These are phyloP conservation scores for Neolamprologus tretocephalus DNA, from an alignment of 2,113 vertebrate genomes.

Conservation along the genomic window DNA sequence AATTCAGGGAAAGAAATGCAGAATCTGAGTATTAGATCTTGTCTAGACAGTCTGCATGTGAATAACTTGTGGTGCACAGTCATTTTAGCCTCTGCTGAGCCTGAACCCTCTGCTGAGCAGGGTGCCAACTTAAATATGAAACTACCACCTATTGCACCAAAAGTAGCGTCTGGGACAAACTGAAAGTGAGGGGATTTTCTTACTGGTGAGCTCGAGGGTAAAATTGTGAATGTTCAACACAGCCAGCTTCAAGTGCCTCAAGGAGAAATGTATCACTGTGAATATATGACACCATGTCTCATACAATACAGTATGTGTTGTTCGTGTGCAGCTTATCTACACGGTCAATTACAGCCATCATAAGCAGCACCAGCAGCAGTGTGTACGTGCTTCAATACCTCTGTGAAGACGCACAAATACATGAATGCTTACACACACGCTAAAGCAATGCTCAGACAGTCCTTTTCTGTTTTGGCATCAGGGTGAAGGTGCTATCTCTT, in stretches of 20 bases:
- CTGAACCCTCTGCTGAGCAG: conserved; percentile 13
- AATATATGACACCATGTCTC: conserved; percentile 23
- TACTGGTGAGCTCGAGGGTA: neutral
- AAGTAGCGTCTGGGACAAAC: neutral
- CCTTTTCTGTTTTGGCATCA: conserved; percentile 6
- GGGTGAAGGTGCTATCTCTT: conserved; percentile 27
- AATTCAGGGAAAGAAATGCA: conserved; percentile 13
- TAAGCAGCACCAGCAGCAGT: neutral
- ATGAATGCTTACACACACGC: neutral
- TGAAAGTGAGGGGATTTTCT: neutral
- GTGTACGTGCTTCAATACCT: neutral
- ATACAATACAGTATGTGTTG: neutral
- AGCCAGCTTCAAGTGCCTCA: conserved; percentile 4
- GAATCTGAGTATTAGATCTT: conserved; percentile 9
- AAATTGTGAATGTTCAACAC: neutral
- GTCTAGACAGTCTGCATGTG: conserved; percentile 35
- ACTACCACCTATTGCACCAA: conserved; percentile 2
- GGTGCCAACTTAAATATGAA: conserved; percentile 21
- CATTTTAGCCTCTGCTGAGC: conserved; percentile 19
- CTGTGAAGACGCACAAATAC: conserved; percentile 4
- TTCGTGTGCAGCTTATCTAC: conserved; percentile 26
- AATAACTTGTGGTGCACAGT: conserved; percentile 15
- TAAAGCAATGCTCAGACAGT: neutral
- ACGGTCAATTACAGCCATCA: neutral
- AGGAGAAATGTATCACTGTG: conserved; percentile 41